Percentiles rank a stretch among this genome's conserved stretches.
Conservation (phyloP, 2,888 invertebrate species). For the Gonocerus acuteangulatus region DNA sequence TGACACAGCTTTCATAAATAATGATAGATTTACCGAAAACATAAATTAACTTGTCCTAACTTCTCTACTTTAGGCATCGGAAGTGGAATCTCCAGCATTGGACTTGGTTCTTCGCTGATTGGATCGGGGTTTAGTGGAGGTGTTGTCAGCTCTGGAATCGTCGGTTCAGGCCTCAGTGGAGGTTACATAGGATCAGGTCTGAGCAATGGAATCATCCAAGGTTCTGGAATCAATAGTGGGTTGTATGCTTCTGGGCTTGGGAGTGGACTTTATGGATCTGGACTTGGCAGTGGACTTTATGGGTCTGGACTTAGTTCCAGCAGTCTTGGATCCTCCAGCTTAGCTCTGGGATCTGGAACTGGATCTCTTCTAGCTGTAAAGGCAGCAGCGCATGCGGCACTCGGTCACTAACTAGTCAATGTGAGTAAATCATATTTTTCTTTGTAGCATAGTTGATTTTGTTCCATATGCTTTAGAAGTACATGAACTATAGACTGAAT, state of each 20-base stretch:
- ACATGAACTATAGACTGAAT: too few relatives aligned
- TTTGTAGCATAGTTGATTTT: too few relatives aligned
- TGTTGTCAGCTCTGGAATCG: neutral
- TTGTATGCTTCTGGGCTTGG: neutral
- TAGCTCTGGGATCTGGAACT: too few relatives aligned
- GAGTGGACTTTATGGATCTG: neutral
- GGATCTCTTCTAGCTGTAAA: constrained; percentile 1
- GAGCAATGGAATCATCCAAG: neutral
- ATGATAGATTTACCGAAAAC: too few relatives aligned
- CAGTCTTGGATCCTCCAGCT: neutral
- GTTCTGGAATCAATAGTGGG: neutral
- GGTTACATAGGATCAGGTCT: neutral
- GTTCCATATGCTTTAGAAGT: too few relatives aligned
- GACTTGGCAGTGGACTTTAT: neutral
- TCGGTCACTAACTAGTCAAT: constrained; percentile 8
- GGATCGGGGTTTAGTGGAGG: neutral
- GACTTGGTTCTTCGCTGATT: neutral
- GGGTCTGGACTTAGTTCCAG: neutral
- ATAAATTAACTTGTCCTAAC: too few relatives aligned
- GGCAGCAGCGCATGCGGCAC: constrained; percentile 11
- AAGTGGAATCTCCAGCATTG: neutral
- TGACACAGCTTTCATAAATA: neutral
- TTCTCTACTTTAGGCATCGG: neutral
- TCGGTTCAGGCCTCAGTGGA: neutral
- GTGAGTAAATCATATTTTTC: too few relatives aligned